Evolutionary conservation across 2,888 invertebrate species (phyloP).

Genomic region (Erynnis tages): DNA sequence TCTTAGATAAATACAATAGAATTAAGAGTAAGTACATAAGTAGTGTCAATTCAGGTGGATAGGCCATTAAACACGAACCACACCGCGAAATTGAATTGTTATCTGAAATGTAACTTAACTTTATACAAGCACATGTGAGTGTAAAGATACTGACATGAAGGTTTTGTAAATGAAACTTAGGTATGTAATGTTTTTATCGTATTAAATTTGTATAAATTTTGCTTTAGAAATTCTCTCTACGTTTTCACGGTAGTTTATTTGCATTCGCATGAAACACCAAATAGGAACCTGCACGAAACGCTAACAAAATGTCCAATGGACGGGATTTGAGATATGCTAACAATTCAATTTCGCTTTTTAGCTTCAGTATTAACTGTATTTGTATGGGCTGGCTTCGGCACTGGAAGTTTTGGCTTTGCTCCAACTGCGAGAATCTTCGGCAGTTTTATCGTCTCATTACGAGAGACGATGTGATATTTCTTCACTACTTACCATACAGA

Average conservation of each 20-base stretch:
- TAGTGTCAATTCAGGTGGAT: slow-evolving; percentile 14
- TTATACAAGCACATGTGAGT: slow-evolving; percentile 17
- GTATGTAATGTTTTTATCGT: slow-evolving; percentile 27
- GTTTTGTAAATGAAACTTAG: slow-evolving; percentile 28
- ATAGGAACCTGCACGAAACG: slow-evolving; percentile 62
- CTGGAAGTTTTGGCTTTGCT: slow-evolving; percentile 66
- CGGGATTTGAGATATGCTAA: slow-evolving; percentile 60
- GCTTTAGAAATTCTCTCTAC: slow-evolving; percentile 28
- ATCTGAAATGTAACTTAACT: slow-evolving; percentile 14
- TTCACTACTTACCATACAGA: slow-evolving; percentile 57
- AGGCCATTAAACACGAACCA: slow-evolving; percentile 18
- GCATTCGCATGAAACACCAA: slow-evolving; percentile 50
- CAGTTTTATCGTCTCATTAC: slow-evolving; percentile 63
- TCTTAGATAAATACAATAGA: slow-evolving; percentile 27
- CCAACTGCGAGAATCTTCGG: slow-evolving; percentile 64
- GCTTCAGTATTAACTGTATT: slow-evolving; percentile 65
- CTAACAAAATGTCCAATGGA: slow-evolving; percentile 66
- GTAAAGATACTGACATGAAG: slow-evolving; percentile 24
- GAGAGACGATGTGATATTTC: slow-evolving; percentile 54
- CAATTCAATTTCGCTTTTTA: slow-evolving; percentile 81
- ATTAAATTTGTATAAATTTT: slow-evolving; percentile 19
- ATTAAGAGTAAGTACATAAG: slow-evolving; percentile 25
- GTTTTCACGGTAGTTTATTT: slow-evolving; percentile 66
- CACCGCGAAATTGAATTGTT: slow-evolving; percentile 53
- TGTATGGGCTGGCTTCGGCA: slow-evolving; percentile 69